Conservation (phyloP, 1,140 invertebrate species). For the Hypothenemus hampei region DNA sequence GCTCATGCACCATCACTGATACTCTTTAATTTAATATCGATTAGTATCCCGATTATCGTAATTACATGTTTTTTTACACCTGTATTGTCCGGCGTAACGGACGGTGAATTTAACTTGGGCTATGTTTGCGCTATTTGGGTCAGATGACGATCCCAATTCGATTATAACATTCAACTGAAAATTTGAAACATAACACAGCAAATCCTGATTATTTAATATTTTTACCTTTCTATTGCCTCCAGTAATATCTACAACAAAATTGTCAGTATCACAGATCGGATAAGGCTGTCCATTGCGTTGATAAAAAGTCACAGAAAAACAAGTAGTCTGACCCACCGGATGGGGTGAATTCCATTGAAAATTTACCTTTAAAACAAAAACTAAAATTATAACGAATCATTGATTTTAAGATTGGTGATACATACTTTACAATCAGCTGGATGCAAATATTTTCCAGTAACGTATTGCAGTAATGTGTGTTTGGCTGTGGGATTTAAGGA, state of each 20-base stretch:
- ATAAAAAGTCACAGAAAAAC: constrained; percentile 84
- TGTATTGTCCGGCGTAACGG: constrained; percentile 81
- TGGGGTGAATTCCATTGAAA: constrained; percentile 84
- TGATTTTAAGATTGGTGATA: not conserved
- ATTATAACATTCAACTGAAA: constrained; percentile 66
- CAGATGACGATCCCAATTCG: constrained; percentile 79
- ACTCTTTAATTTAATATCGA: too few species aligned
- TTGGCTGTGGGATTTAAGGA: constrained; percentile 80
- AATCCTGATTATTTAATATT: not conserved
- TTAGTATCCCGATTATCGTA: too few species aligned
- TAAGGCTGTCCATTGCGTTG: constrained; percentile 89
- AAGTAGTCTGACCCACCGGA: constrained; percentile 82
- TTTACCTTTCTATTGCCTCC: constrained; percentile 57
- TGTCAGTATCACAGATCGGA: constrained; percentile 86
- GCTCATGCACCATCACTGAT: constrained; percentile 71
- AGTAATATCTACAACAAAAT: constrained; percentile 78
- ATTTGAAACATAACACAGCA: not conserved
- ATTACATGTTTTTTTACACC: constrained; percentile 3
- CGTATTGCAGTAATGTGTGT: constrained; percentile 82
- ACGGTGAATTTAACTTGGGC: constrained; percentile 88
- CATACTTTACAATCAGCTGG: constrained; percentile 72
- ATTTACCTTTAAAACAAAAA: constrained; percentile 49
- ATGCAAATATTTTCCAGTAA: constrained; percentile 85
- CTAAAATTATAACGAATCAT: not conserved
- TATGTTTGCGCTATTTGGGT: constrained; percentile 76